These are phyloP conservation scores for Cyanocitta stelleri DNA, from an alignment of 2,113 vertebrate genomes.

Conservation along the genomic window DNA sequence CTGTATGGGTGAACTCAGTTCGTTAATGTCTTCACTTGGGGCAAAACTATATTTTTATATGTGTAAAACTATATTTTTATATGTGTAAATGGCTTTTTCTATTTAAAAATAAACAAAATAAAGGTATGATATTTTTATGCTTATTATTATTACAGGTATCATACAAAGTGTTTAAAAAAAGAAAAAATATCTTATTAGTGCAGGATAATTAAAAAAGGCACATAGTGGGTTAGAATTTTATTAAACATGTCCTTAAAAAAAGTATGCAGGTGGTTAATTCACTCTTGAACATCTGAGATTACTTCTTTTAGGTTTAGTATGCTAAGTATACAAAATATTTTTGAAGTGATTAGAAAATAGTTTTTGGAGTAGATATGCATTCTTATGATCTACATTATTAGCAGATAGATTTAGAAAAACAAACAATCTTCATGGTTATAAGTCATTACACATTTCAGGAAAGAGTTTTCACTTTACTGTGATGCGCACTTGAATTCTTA, in stretches of 20 bases:
- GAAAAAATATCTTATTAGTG: neutral
- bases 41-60: neutral
- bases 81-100: neutral
- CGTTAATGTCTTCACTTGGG: neutral
- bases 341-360: neutral
- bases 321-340: neutral
- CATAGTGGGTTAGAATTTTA: neutral
- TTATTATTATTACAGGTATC: neutral
- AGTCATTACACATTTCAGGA: neutral
- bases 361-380: neutral
- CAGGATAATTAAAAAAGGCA: neutral
- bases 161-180: neutral
- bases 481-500: neutral
- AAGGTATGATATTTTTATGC: neutral
- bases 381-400: neutral
- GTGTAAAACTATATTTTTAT: neutral
- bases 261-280: neutral
- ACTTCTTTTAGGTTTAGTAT: neutral
- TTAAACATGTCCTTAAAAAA: neutral
- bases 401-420: neutral
- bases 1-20: neutral
- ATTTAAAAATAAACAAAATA: neutral
- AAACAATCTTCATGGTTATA: neutral
- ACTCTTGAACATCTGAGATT: neutral
- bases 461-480: neutral